Evolutionary conservation across 2,113 vertebrate genomes (phyloP), one percentile per base, ranked within the genome.

Genomic region (Brachypteracias leptosomus): DNA sequence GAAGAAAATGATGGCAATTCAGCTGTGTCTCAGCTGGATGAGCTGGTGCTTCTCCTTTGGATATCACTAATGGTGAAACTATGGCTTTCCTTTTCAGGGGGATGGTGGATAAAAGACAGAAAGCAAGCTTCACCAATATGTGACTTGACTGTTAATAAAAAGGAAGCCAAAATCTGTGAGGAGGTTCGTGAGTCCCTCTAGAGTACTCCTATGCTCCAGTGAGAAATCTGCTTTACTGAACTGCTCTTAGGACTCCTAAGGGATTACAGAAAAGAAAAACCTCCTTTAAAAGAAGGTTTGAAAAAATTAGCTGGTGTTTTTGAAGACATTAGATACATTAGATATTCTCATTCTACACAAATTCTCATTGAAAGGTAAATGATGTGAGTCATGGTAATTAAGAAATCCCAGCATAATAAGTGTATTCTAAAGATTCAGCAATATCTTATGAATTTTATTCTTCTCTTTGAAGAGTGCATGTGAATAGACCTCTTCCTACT

Each of bases 321-420:
- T 85, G 67, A 89, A 80, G 68, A 51, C 18, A 77, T 55, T 46
- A 81, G 38, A 36, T 88, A 51, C 18, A 77, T 55, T 46, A 81
- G 38, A 36, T 88, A 76, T 26, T 66, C 51, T 71, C 31, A 71
- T 80, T 82, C 70, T 55, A 71, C 51, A 81, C 20, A 74, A 78
- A 65, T 67, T 85, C 44, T 90, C 77, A 87, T 67, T 57, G 87
- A 78, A 95, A 87, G 71, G n/a, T 77, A 96, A 89, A 93, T 57
- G 1, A 76, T 71, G 47, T 31, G 18, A 92, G 78, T 80, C 38
- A 59, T 12, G 26, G 46, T 71, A 93, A 94, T 85, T 93, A 90
- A 94, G 44, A 91, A 90, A 70, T 40, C 84, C 51, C 63, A 94
- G 52, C 24, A 57, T 42, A 88, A 22, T 24, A 65, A 91, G 4